Base-by-base conservation (phyloP, 2,113 vertebrate genomes). In the Dicaeum eximium region DNA sequence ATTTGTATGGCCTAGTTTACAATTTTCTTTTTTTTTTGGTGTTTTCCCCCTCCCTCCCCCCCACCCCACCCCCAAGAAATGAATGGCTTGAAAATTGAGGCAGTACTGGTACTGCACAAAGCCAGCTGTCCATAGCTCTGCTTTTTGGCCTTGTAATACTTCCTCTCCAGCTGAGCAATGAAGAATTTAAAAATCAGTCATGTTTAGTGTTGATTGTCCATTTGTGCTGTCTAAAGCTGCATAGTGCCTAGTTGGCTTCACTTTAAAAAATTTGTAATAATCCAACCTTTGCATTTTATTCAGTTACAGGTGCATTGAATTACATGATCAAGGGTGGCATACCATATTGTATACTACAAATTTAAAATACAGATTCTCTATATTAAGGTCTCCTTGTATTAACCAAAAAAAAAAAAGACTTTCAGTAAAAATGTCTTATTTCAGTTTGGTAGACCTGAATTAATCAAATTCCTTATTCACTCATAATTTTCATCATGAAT, bases 41-140 rank as follows among this genome's bases (percentile, higher is more conserved):
- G 38, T 47, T 65, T 47, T 30, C 5, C 15, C 24, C 19, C 23
- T 4, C 40, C 50, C 9, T 23, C 6, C 40, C 13, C 8, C 40
- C 13, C 7, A 3, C 3, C 2, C 44, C 23, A 42, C 54, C 30
- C 30, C 33, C 45, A 89, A 93, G 30, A 96, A 96, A 95, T 96
- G 91, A 96, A 74, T 93, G 77, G 88, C 86, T 96, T 96, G 93
- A 96, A 97, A 96, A 96, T 92, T 92, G 92, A 93, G 81, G 96
- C 86, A 80, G 88, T 80, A 95, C 35, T 30, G 37, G 85, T 56
- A 58, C 58, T 89, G 66, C 69, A 86, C 84, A 93, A 96, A 96
- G 93, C 96, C 97, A 96, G 96, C 96, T 97, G 95, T 95, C 95
- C 86, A 70, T 82, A 95, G 90, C 85, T 97, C 88, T 96, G 81